A percentile compares a stretch with the other conserved stretches of the same genome.
These are phyloP conservation scores for Saguinus imperator DNA, from an alignment of 2,113 vertebrate genomes.

Conservation along the genomic window DNA sequence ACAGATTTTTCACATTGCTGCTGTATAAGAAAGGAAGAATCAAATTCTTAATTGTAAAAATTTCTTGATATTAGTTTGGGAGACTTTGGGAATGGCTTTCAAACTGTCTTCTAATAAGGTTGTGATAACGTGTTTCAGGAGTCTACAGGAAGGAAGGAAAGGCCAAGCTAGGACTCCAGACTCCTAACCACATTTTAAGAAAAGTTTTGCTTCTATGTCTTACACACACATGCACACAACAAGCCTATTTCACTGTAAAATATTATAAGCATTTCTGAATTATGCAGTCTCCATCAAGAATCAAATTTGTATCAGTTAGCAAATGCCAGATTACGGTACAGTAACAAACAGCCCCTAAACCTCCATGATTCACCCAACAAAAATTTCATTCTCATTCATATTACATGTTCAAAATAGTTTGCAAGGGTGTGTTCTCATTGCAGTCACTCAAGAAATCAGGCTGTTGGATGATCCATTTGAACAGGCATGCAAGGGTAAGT, in stretches of 20 bases:
- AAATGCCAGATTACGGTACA: background rate
- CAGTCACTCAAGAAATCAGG: background rate
- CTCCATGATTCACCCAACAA: background rate
- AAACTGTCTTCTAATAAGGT: background rate
- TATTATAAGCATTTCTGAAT: background rate
- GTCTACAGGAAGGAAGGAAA: background rate
- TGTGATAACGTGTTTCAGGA: background rate
- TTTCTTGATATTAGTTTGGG: background rate
- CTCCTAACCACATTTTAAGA: background rate
- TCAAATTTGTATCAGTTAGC: background rate
- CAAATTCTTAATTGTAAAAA: constrained; percentile 28
- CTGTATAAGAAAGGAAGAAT: constrained; percentile 54
- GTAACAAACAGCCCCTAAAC: background rate
- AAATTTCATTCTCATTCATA: background rate
- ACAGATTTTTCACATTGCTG: constrained; percentile 51
- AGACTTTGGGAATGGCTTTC: constrained; percentile 12
- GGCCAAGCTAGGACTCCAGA: background rate
- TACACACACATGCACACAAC: background rate
- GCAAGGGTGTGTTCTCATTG: background rate
- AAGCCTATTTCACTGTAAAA: background rate
- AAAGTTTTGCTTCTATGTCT: background rate
- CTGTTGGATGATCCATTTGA: background rate
- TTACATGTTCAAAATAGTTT: background rate
- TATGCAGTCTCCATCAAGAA: background rate
- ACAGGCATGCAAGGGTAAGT: background rate